Evolutionary conservation across 1,140 invertebrate species (phyloP).

Genomic region (Drosophila micromelanica): DNA sequence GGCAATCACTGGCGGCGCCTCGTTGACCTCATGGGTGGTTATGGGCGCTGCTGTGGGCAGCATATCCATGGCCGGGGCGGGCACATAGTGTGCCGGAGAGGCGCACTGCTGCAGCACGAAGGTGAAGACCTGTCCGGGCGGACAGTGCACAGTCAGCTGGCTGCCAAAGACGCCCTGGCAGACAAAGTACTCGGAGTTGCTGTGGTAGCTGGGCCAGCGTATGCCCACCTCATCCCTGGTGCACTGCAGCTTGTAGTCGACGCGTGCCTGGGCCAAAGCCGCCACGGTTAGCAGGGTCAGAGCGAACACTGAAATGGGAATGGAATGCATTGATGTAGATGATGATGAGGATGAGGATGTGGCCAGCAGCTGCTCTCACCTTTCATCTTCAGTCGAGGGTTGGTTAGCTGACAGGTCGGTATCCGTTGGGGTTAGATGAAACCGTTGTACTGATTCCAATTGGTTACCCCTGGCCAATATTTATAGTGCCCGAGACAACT

Average conservation of each 20-base stretch:
- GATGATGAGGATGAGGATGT: neutral
- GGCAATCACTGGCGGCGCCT: constrained; percentile 54
- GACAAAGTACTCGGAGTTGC: constrained; percentile 76
- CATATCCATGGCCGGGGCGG: constrained; percentile 59
- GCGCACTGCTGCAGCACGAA: constrained; percentile 77
- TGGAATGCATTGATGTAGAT: neutral
- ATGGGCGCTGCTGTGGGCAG: constrained; percentile 64
- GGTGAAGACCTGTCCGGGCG: constrained; percentile 73
- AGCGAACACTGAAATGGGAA: constrained; percentile 50
- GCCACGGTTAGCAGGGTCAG: constrained; percentile 66
- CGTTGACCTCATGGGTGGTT: constrained; percentile 43
- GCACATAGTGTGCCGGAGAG: constrained; percentile 61
- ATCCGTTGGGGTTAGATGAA: constrained; percentile 61
- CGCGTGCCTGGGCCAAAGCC: constrained; percentile 59
- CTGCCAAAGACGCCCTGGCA: constrained; percentile 58
- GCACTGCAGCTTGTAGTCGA: constrained; percentile 72
- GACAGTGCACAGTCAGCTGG: constrained; percentile 63
- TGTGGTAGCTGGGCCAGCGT: constrained; percentile 80
- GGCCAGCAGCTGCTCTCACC: constrained; percentile 25
- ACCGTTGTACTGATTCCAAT: constrained; percentile 63
- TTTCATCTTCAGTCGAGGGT: constrained; percentile 57
- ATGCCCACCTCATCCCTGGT: constrained; percentile 66
- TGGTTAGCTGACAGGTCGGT: constrained; percentile 23
- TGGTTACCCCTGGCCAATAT: constrained; percentile 54
- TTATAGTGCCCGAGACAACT: constrained; percentile 55